Conservation (phyloP, 2,797 vertebrate species). For the Chaenodraco wilsoni region DNA sequence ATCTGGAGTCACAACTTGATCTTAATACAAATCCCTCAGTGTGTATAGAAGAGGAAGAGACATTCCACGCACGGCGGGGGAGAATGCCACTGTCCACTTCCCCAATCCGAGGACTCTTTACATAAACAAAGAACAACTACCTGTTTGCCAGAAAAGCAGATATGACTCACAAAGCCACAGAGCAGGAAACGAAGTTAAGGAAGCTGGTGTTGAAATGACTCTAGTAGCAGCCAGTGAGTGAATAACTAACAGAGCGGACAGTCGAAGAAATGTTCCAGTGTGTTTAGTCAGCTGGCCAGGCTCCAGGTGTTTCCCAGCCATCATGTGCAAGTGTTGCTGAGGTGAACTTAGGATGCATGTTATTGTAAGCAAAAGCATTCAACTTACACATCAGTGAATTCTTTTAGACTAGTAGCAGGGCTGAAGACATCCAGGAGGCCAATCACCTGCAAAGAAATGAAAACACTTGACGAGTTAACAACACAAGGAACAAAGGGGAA, state of each 20-base stretch:
- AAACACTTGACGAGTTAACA: slow-evolving; percentile 12
- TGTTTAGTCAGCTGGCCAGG: slow-evolving; percentile 59
- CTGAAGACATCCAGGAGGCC: slow-evolving; percentile 96
- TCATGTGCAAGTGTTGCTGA: slow-evolving; percentile 9
- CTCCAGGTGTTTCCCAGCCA: slow-evolving; percentile 70
- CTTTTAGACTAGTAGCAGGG: slow-evolving; percentile 91
- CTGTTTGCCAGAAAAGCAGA: slow-evolving; percentile 17
- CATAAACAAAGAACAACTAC: slow-evolving; percentile 51
- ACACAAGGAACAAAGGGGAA: background rate
- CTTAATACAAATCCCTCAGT: slow-evolving; percentile 11
- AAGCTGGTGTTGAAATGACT: slow-evolving; percentile 47
- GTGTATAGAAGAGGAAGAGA: slow-evolving; percentile 23
- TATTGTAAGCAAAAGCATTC: background rate
- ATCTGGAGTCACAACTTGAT: slow-evolving; percentile 10
- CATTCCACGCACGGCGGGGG: slow-evolving; percentile 16
- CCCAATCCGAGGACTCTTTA: slow-evolving; percentile 55
- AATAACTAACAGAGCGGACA: slow-evolving; percentile 43
- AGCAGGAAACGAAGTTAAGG: slow-evolving; percentile 41
- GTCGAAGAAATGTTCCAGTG: slow-evolving; percentile 51
- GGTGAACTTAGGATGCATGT: background rate
- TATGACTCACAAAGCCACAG: slow-evolving; percentile 33
- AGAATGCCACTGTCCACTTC: slow-evolving; percentile 40
- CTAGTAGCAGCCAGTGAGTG: slow-evolving; percentile 26
- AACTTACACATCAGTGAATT: slow-evolving; percentile 98
- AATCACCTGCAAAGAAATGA: slow-evolving; percentile 87